phyloP scores from a whole-genome alignment of 2,888 invertebrate species.

The Leucoma salicis region DNA sequence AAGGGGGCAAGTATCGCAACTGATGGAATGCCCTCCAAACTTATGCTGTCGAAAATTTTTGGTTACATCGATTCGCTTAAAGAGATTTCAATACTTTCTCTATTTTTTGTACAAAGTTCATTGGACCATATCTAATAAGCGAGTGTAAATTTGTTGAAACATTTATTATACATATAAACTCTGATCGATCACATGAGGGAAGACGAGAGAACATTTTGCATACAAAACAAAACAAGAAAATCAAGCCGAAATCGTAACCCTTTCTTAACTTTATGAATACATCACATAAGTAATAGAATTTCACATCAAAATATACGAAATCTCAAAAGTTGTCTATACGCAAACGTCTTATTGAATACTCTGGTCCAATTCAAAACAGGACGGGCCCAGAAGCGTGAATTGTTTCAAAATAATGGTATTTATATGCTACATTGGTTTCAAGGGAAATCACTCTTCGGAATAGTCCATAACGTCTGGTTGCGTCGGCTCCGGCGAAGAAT shows the following conservation, averaged over 20 bases:
- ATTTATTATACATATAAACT: not conserved
- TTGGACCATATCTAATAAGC: not conserved
- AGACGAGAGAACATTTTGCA: not conserved
- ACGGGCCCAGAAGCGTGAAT: constrained; percentile 66
- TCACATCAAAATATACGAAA: constrained; percentile 27
- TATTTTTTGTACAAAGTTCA: not conserved
- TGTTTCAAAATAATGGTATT: constrained; percentile 80
- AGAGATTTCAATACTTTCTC: constrained; percentile 6
- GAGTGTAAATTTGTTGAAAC: not conserved
- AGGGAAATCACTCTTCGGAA: constrained; percentile 78
- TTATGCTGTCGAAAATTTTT: constrained; percentile 35
- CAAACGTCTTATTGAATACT: constrained; percentile 36
- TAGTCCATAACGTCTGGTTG: constrained; percentile 69
- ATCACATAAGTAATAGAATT: constrained; percentile 26
- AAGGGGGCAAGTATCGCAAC: constrained; percentile 37
- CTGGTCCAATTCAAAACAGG: constrained; percentile 48
- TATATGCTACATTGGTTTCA: constrained; percentile 81
- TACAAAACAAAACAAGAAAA: constrained; percentile 3
- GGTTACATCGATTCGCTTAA: constrained; percentile 39
- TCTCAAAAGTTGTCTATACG: constrained; percentile 32
- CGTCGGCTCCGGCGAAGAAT: constrained; percentile 38
- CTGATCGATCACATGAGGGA: not conserved
- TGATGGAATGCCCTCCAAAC: constrained; percentile 42
- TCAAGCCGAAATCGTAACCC: constrained; percentile 11
- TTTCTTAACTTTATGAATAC: constrained; percentile 27